Evolutionary conservation across 2,888 invertebrate species (phyloP), one percentile per base, ranked within the genome.

Genomic region (Dinocampus coccinellae): DNA sequence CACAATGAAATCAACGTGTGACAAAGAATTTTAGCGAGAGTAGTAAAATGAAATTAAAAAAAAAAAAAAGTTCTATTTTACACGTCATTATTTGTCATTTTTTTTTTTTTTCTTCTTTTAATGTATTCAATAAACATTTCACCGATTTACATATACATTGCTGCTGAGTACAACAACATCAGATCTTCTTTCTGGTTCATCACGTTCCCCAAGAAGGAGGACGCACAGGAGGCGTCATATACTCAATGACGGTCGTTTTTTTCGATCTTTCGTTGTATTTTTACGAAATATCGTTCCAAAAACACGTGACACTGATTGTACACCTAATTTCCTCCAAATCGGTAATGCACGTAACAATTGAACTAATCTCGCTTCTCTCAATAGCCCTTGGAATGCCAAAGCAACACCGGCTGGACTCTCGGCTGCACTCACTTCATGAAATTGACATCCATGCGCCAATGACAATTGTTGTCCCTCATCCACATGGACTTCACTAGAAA

Each of bases 341-440:
- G 94, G 91, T 75, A 94, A 86, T 0, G 91, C 90, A 75, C 91
- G 90, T 58, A 94, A 85, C 42, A 94, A 87, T 75, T 94, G 94
- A 0, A 93, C 91, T n/a, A 93, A 92, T 66, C 93, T 89, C n/a
- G 94, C 94, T 86, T 94, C 94, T 58, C 93, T 88, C 60, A 94
- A 88, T 70, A 94, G 88, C 20, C 93, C 93, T 84, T 94, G 93
- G 88, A 95, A 95, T 62, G 94, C 94, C 70, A 94, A 89, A 42
- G 94, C 93, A 0, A 95, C 94, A 72, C 95, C 94, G 0, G 94
- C 94, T 80, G 92, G 92, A 80, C 93, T 94, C 86, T 95, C 95
- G 36, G 95, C 95, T 11, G 94, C 95, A 70, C 94, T 94, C 71
- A 95, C 94, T 88, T 95, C 95, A 88, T 94, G 94, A 88, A 95